A percentile compares a stretch with the other conserved stretches of the same genome.
Evolutionary conservation across 1,140 invertebrate species (phyloP).

Genomic region (Adoxophyes honmai): DNA sequence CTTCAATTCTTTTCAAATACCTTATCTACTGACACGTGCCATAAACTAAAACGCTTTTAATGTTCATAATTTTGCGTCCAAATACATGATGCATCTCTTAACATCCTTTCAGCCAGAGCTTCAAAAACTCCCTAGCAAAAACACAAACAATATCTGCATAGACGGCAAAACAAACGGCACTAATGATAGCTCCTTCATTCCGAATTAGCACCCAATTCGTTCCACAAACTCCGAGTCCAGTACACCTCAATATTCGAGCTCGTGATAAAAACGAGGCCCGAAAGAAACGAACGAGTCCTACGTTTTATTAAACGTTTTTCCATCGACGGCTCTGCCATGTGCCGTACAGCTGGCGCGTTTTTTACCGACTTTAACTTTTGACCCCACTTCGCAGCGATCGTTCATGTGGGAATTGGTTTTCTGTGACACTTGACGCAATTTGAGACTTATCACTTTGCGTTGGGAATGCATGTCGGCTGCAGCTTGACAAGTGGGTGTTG

Average conservation of each 20-base stretch:
- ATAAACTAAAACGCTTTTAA: no score
- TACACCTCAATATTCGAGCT: slow-evolving; percentile 9
- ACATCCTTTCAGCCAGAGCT: neutral
- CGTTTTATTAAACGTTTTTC: slow-evolving; percentile 71
- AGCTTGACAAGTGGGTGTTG: slow-evolving; percentile 39
- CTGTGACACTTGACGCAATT: slow-evolving; percentile 41
- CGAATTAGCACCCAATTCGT: slow-evolving; percentile 12
- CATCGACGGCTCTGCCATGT: slow-evolving; percentile 58
- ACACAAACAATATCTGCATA: neutral
- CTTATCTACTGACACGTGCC: no score
- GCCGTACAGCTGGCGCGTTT: slow-evolving; percentile 68
- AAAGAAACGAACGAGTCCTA: slow-evolving; percentile 50
- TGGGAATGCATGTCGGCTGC: slow-evolving; percentile 24
- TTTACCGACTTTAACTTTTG: slow-evolving; percentile 68
- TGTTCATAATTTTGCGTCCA: no score
- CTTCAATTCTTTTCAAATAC: no score
- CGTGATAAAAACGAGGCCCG: slow-evolving; percentile 16
- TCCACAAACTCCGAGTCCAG: slow-evolving; percentile 9
- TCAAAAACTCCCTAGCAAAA: neutral
- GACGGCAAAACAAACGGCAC: neutral
- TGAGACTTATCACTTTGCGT: slow-evolving; percentile 36
- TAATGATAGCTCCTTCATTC: slow-evolving; percentile 5
- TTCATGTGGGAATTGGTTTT: slow-evolving; percentile 70
- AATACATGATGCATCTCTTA: no score
- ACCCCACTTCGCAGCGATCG: slow-evolving; percentile 65